Evolutionary conservation across 1,140 invertebrate species (phyloP).

Genomic region (Ganaspis sp.): DNA sequence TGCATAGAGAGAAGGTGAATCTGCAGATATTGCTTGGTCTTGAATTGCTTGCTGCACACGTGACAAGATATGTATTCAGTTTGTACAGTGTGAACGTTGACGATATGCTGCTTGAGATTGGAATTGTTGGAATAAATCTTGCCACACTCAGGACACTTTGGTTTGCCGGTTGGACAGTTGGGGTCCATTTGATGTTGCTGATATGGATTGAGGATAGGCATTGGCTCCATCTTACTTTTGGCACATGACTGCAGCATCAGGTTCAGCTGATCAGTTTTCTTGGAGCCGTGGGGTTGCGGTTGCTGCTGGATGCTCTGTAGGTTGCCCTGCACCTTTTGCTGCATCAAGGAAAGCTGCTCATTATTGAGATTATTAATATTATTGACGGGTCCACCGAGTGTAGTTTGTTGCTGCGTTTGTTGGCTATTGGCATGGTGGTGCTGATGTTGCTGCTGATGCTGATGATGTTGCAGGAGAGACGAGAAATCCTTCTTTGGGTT

Average conservation of each 20-base stretch:
- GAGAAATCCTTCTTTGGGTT: constrained; percentile 61
- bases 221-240: constrained; percentile 70
- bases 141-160: constrained; percentile 82
- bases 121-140: constrained; percentile 82
- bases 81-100: constrained; percentile 83
- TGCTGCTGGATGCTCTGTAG: constrained; percentile 56
- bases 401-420: constrained; percentile 56
- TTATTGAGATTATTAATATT: constrained; percentile 61
- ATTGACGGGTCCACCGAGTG: constrained; percentile 58
- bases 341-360: constrained; percentile 70
- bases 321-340: constrained; percentile 71
- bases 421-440: constrained; percentile 63
- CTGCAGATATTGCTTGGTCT: constrained; percentile 84
- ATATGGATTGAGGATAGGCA: constrained; percentile 63
- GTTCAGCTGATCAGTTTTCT: constrained; percentile 62
- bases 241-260: constrained; percentile 71
- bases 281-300: constrained; percentile 44
- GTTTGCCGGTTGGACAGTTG: constrained; percentile 70
- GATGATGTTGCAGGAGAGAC: constrained; percentile 60
- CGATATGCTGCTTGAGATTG: constrained; percentile 85
- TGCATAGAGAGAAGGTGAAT: constrained; percentile 84
- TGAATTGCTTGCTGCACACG: constrained; percentile 82
- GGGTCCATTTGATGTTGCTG: constrained; percentile 57
- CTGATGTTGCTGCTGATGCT: constrained; percentile 61
- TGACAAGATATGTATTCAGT: constrained; percentile 81